Percentiles rank a stretch among this genome's conserved stretches.
phyloP scores from a whole-genome alignment of 2,888 invertebrate genomes.

The Caenorhabditis imperialis region DNA sequence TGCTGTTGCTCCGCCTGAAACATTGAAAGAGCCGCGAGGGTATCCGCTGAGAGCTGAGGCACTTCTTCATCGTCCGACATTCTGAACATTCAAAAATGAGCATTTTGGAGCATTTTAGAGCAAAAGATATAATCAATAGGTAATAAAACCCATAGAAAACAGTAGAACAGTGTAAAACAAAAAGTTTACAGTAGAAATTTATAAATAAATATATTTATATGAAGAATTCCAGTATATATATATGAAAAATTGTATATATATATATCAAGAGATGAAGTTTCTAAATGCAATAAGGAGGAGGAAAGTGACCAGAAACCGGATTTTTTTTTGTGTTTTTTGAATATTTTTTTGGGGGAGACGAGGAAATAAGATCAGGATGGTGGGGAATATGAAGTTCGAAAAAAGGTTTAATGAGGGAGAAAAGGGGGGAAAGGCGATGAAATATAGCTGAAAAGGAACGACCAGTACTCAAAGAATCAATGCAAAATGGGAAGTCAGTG shows the following conservation, averaged over 20 bases:
- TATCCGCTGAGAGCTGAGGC: slow-evolving; percentile 56
- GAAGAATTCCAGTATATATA: background rate
- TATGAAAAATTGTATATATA: too few relatives aligned
- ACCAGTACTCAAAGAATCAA: background rate
- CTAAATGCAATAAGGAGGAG: too few relatives aligned
- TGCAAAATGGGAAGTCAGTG: background rate
- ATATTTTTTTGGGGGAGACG: too few relatives aligned
- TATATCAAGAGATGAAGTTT: too few relatives aligned
- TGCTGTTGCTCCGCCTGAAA: slow-evolving; percentile 41
- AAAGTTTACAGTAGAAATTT: background rate
- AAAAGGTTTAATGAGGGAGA: background rate
- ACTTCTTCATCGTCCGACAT: slow-evolving; percentile 58
- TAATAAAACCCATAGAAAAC: background rate
- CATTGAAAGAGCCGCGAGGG: slow-evolving; percentile 55
- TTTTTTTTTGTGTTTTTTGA: too few relatives aligned
- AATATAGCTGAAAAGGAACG: slow-evolving; percentile 3
- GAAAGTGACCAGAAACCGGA: too few relatives aligned
- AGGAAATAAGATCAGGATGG: too few relatives aligned
- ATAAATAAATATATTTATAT: background rate
- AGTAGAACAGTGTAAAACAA: background rate
- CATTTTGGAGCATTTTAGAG: background rate
- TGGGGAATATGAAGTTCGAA: background rate
- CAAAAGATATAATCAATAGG: background rate
- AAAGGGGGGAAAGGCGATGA: background rate
- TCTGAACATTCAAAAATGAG: too few relatives aligned